Percentiles rank a stretch among this genome's conserved stretches.
Evolutionary conservation across 2,797 vertebrate species (phyloP).

Genomic region (Pseudochaenichthys georgianus): DNA sequence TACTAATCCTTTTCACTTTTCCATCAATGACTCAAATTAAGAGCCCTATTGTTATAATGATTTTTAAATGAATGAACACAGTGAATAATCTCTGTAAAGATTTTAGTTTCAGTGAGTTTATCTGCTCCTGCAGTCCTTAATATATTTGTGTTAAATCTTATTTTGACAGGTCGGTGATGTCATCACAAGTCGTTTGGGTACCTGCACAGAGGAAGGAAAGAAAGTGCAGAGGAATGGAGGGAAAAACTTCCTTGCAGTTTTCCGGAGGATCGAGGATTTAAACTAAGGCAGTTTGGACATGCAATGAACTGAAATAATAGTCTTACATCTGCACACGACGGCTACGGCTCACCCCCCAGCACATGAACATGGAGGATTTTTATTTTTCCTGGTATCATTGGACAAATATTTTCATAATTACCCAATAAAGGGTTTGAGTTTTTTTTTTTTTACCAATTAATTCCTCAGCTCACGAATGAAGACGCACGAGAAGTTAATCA

Average conservation of each 20-base stretch:
- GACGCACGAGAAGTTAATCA: background rate
- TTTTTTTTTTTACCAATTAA: background rate
- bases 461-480: conserved; percentile 10
- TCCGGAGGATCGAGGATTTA: conserved; percentile 85
- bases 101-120: background rate
- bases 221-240: conserved; percentile 93
- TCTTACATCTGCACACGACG: background rate
- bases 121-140: background rate
- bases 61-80: background rate
- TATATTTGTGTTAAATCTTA: background rate
- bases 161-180: conserved; percentile 85
- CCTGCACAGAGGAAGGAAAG: conserved; percentile 93
- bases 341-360: background rate
- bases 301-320: background rate
- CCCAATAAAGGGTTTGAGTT: background rate
- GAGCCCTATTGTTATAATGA: too few relatives aligned
- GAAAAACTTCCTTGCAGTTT: conserved; percentile 91
- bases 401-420: conserved; percentile 3
- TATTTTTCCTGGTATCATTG: background rate
- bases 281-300: conserved; percentile 35
- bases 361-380: conserved; percentile 1
- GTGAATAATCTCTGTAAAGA: background rate
- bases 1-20: too few relatives aligned
- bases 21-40: too few relatives aligned
- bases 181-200: conserved; percentile 86